Percentiles rank a stretch among this genome's conserved stretches.
These are phyloP conservation scores for Patella depressa DNA, from an alignment of 2,888 invertebrate genomes.

Conservation along the genomic window DNA sequence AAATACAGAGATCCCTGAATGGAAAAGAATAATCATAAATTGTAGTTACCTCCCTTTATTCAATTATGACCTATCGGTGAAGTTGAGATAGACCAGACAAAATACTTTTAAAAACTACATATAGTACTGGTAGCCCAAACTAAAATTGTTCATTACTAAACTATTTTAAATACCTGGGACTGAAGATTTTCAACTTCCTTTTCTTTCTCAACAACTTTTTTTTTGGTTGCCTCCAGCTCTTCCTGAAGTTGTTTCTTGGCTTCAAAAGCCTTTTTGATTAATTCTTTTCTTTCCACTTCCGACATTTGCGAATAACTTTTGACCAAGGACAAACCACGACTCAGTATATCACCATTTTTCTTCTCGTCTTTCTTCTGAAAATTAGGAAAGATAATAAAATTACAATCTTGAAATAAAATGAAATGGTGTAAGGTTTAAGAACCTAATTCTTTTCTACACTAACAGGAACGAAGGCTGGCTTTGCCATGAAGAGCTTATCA, in stretches of 20 bases:
- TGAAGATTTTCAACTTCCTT: constrained; percentile 54
- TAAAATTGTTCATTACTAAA: background rate
- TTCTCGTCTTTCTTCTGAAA: constrained; percentile 34
- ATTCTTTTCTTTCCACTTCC: constrained; percentile 57
- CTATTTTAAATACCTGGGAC: constrained; percentile 43
- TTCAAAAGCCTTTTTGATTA: constrained; percentile 60
- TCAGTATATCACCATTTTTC: constrained; percentile 41
- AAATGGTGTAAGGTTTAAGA: too few species aligned
- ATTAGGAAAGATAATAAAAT: background rate
- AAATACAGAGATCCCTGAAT: too few species aligned
- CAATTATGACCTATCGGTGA: too few species aligned
- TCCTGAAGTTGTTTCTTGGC: constrained; percentile 55
- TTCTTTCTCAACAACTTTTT: constrained; percentile 57
- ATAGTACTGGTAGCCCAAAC: too few species aligned
- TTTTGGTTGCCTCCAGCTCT: constrained; percentile 54
- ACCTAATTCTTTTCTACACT: too few species aligned
- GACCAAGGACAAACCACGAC: constrained; percentile 55
- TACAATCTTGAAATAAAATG: background rate
- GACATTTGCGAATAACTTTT: constrained; percentile 60
- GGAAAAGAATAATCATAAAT: too few species aligned
- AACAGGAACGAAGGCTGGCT: too few species aligned
- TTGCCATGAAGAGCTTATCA: too few species aligned
- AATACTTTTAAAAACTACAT: too few species aligned
- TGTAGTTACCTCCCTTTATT: too few species aligned
- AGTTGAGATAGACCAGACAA: too few species aligned